phyloP scores from a whole-genome alignment of 1,140 invertebrate species.

The Drosophila virilis region DNA sequence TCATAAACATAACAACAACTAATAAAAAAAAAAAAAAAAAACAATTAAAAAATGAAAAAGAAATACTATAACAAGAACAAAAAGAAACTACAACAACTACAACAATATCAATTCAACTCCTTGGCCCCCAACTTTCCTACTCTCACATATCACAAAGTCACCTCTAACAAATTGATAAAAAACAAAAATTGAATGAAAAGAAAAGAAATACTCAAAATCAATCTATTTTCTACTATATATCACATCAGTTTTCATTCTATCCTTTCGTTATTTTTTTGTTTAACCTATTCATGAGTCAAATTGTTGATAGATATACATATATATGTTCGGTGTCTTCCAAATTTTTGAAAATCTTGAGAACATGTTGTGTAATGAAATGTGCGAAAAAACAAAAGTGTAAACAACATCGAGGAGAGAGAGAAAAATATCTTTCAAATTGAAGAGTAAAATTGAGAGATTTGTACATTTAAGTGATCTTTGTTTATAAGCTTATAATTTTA shows the following conservation, averaged over 20 bases:
- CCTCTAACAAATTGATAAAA: constrained; percentile 31
- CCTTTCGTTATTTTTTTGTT: constrained; percentile 8
- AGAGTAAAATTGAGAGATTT: constrained; percentile 82
- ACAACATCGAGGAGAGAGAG: constrained; percentile 70
- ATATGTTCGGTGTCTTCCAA: constrained; percentile 26
- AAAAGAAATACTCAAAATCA: constrained; percentile 49
- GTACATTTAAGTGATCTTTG: constrained; percentile 84
- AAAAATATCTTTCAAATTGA: constrained; percentile 65
- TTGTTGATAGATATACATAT: constrained; percentile 19
- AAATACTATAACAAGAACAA: constrained; percentile 59
- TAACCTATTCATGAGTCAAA: constrained; percentile 32
- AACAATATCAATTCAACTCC: constrained; percentile 64
- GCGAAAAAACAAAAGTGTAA: constrained; percentile 48
- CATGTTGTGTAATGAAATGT: constrained; percentile 48
- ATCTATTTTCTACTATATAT: constrained; percentile 24
- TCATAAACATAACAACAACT: constrained; percentile 77
- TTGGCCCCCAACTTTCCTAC: constrained; percentile 45
- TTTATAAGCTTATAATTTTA: constrained; percentile 84
- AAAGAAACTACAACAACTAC: constrained; percentile 62
- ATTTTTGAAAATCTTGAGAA: constrained; percentile 18
- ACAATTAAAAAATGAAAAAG: constrained; percentile 43
- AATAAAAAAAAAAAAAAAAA: constrained; percentile 33
- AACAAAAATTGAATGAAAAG: neutral
- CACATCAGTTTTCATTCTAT: constrained; percentile 42
- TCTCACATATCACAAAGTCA: constrained; percentile 59